A percentile compares a stretch with the other conserved stretches of the same genome.
These are phyloP conservation scores for Apamea sordens DNA, from an alignment of 2,888 invertebrate species.

Conservation along the genomic window DNA sequence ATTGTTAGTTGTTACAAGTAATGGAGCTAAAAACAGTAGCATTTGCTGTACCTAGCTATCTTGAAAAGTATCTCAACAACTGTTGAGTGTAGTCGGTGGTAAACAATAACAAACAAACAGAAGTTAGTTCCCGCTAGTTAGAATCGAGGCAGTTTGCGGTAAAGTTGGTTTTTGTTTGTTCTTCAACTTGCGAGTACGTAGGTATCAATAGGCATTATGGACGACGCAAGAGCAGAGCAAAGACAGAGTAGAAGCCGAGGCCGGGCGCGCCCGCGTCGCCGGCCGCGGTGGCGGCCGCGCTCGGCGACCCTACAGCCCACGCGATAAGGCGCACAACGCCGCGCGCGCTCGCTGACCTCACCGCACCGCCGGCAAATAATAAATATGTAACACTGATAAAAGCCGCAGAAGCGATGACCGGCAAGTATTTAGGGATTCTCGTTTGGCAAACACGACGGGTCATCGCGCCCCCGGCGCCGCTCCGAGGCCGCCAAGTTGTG, in stretches of 20 bases:
- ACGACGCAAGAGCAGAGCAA: slow-evolving; percentile 87
- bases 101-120: slow-evolving; percentile 59
- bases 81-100: slow-evolving; percentile 42
- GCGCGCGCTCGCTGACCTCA: slow-evolving; percentile 87
- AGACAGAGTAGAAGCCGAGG: slow-evolving; percentile 84
- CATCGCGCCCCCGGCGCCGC: slow-evolving; percentile 76
- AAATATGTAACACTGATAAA: slow-evolving; percentile 90
- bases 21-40: slow-evolving; percentile 9
- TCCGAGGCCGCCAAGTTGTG: slow-evolving; percentile 72
- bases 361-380: slow-evolving; percentile 88
- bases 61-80: slow-evolving; percentile 32
- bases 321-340: slow-evolving; percentile 87
- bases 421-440: slow-evolving; percentile 86
- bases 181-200: slow-evolving; percentile 54
- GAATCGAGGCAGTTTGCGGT: slow-evolving; percentile 45
- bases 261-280: slow-evolving; percentile 79
- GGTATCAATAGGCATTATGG: slow-evolving; percentile 69
- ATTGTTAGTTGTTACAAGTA: slow-evolving; percentile 34
- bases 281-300: slow-evolving; percentile 52
- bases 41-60: slow-evolving; percentile 10
- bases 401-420: slow-evolving; percentile 88
- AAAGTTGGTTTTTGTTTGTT: slow-evolving; percentile 59
- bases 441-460: slow-evolving; percentile 82
- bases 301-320: slow-evolving; percentile 85
- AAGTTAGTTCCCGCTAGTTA: slow-evolving; percentile 45